A percentile compares a stretch with the other conserved stretches of the same genome.
These are phyloP conservation scores for Corvus cornix DNA, from an alignment of 2,113 vertebrate genomes.

Conservation along the genomic window DNA sequence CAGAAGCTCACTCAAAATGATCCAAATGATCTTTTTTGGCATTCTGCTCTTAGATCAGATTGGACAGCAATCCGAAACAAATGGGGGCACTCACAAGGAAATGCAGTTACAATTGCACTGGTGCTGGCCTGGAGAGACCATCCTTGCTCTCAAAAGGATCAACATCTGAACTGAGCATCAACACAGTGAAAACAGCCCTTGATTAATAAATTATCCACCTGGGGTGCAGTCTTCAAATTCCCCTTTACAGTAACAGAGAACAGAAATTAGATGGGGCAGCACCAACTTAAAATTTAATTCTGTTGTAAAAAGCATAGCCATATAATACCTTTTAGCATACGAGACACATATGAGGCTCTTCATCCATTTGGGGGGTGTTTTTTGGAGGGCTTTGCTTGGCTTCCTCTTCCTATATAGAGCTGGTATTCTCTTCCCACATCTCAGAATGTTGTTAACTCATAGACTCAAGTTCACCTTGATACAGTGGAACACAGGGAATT, in stretches of 20 bases:
- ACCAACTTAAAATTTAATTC: not conserved
- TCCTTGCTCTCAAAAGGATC: not conserved
- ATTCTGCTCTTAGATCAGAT: not conserved
- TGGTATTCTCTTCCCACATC: not conserved
- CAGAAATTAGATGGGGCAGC: not conserved
- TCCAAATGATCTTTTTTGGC: not conserved
- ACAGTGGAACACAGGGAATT: not conserved
- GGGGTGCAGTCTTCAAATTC: not conserved
- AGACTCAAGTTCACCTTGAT: not conserved
- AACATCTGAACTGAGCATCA: not conserved
- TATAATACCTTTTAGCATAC: not conserved
- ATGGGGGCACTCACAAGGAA: not conserved
- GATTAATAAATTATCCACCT: not conserved
- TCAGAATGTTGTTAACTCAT: not conserved
- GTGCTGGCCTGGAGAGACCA: not conserved
- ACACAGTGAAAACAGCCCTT: not conserved
- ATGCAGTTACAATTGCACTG: not conserved
- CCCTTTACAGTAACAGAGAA: not conserved
- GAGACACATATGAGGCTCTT: accelerated
- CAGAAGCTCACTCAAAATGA: not conserved
- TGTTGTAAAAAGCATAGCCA: not conserved
- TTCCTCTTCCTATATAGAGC: not conserved
- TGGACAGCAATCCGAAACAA: not conserved
- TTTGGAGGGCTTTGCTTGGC: not conserved
- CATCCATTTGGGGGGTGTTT: not conserved